Conservation (phyloP, 2,797 vertebrate species). For the Arrhamphus sclerolepis region DNA sequence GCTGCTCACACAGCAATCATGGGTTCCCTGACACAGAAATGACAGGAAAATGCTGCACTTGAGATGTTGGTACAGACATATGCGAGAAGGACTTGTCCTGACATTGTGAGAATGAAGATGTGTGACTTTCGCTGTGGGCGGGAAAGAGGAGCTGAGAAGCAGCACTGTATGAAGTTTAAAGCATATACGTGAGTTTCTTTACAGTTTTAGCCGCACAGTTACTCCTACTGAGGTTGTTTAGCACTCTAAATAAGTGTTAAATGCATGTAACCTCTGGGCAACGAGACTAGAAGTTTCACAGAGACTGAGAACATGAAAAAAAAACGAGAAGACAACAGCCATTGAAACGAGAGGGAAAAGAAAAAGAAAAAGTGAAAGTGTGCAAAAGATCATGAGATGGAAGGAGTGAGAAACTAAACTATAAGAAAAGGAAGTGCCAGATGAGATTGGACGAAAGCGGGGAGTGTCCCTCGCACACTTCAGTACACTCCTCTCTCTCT, state of each 20-base stretch:
- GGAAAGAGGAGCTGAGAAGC: background rate
- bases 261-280: fast-evolving
- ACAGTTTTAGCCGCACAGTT: background rate
- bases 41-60: background rate
- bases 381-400: constrained; percentile 1
- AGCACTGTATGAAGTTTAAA: background rate
- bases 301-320: background rate
- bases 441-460: constrained; percentile 37
- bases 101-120: background rate
- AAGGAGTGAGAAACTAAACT: constrained; percentile 22
- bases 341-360: background rate
- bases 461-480: constrained; percentile 60
- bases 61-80: background rate
- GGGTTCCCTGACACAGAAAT: background rate
- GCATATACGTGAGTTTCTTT: background rate
- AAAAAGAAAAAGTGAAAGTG: constrained; percentile 13
- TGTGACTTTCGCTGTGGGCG: background rate
- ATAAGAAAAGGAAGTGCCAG: constrained; percentile 69
- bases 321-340: background rate
- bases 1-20: background rate
- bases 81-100: background rate
- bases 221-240: background rate
- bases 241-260: background rate
- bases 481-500: constrained; percentile 12
- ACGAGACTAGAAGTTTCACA: background rate